Evolutionary conservation across 2,888 invertebrate genomes (phyloP).

Genomic region (Dasypolia templi): DNA sequence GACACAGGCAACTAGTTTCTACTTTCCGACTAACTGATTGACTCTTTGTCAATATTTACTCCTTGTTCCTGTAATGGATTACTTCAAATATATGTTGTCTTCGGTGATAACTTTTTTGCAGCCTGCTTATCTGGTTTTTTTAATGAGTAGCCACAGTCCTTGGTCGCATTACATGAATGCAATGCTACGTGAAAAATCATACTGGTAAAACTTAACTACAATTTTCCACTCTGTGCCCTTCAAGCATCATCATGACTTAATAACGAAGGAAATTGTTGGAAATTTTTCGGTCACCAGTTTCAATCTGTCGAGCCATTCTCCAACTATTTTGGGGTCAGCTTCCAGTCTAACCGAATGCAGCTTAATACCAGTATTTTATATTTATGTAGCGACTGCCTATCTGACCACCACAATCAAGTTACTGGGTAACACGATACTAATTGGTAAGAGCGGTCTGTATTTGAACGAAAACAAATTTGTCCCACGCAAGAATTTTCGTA

Average conservation of each 20-base stretch:
- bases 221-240: constrained; percentile 13
- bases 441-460: too few species aligned
- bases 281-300: constrained; percentile 3
- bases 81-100: too few species aligned
- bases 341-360: too few species aligned
- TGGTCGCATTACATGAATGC: background rate
- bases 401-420: too few species aligned
- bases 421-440: too few species aligned
- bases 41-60: background rate
- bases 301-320: too few species aligned
- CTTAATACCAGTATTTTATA: too few species aligned
- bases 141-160: background rate
- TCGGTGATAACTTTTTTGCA: too few species aligned
- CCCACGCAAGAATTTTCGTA: too few species aligned
- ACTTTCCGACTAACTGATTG: background rate
- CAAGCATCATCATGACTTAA: constrained; percentile 17
- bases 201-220: background rate
- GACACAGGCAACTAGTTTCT: background rate
- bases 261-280: constrained; percentile 27
- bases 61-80: background rate
- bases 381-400: too few species aligned
- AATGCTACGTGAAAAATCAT: background rate
- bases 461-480: too few species aligned
- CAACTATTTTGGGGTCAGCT: too few species aligned
- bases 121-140: background rate